Conservation (phyloP, 2,797 vertebrate genomes). For the Oreonectes daqikongensis region DNA sequence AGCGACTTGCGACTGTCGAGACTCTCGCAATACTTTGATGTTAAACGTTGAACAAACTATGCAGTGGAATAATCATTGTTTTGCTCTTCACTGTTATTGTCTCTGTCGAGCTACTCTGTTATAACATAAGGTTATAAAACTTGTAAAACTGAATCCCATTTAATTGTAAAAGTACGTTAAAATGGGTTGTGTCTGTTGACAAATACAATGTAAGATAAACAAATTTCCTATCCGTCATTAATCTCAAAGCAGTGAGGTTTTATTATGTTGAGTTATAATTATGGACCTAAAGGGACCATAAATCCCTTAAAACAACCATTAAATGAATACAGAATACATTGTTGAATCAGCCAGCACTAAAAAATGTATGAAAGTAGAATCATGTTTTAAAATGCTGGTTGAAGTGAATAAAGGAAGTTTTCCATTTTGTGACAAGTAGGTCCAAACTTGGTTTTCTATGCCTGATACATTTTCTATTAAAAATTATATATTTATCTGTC, state of each 20-base stretch:
- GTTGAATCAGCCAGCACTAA: not conserved
- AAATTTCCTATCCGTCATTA: conserved; percentile 1
- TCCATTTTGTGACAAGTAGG: not conserved
- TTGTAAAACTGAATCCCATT: no score
- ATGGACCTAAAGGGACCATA: not conserved
- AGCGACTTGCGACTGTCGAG: no score
- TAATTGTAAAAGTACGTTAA: no score
- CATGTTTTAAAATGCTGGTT: not conserved
- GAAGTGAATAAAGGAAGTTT: not conserved
- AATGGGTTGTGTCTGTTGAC: no score
- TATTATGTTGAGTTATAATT: conserved; percentile 2
- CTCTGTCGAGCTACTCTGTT: no score
- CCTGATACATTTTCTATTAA: conserved; percentile 46
- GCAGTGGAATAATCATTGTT: no score
- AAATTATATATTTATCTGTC: conserved; percentile 49
- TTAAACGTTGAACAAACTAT: no score
- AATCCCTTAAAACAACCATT: not conserved
- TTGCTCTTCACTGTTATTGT: no score
- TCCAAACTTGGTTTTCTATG: conserved; percentile 26
- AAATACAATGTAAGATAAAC: not conserved
- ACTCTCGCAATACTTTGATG: no score
- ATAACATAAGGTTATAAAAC: no score
- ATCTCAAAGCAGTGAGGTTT: conserved; percentile 2
- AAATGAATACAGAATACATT: conserved; percentile 11
- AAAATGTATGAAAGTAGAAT: not conserved